These are phyloP conservation scores for Desmodus rotundus DNA, from an alignment of 2,113 vertebrate species.

Conservation along the genomic window DNA sequence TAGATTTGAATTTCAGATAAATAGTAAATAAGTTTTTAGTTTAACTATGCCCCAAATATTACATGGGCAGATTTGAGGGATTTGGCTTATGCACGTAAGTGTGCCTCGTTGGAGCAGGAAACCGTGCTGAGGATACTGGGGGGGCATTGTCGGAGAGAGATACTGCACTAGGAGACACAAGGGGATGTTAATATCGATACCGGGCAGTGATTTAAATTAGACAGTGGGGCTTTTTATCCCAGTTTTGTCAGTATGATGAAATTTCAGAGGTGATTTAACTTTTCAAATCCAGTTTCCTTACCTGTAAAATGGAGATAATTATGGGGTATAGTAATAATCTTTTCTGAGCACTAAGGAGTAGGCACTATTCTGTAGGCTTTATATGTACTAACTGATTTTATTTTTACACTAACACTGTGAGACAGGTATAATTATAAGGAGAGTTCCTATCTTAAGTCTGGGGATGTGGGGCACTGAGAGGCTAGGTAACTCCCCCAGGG, in stretches of 20 bases:
- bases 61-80: not conserved
- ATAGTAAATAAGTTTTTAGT: not conserved
- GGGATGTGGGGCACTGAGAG: not conserved
- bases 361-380: not conserved
- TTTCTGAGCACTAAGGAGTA: not conserved
- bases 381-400: not conserved
- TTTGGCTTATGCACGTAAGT: not conserved
- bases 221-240: not conserved
- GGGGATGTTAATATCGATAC: not conserved
- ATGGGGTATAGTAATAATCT: not conserved
- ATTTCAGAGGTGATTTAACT: not conserved
- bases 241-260: not conserved
- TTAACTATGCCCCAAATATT: not conserved
- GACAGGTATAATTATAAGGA: not conserved
- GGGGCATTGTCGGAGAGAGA: not conserved
- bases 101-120: not conserved
- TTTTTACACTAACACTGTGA: not conserved
- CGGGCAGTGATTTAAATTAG: not conserved
- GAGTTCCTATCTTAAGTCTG: not conserved
- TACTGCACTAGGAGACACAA: not conserved
- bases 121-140: not conserved
- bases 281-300: not conserved
- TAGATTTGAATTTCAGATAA: not conserved
- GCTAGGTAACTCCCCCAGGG: not conserved
- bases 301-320: not conserved